Evolutionary conservation across 2,113 vertebrate genomes (phyloP), one percentile per base, ranked within the genome.

Genomic region (Protomyctophum bolini): DNA sequence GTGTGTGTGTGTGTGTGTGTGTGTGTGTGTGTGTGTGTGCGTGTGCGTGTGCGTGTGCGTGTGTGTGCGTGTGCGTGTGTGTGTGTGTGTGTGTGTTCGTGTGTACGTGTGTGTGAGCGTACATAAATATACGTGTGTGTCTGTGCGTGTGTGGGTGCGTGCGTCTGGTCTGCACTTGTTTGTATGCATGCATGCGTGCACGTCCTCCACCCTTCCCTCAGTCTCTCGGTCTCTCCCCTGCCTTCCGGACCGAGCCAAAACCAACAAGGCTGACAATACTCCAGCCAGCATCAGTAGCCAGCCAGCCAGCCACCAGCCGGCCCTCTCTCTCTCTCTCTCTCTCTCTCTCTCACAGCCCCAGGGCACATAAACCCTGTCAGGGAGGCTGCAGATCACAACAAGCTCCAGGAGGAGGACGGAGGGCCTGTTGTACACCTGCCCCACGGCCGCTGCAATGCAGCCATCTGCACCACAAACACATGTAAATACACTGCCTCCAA

Each of bases 61-160:
- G 21, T 21, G 21, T 21, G 21, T 21, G 21, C 21, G 21, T 21
- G 21, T 2, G n/a, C n/a, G 28, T 59, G 8, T 6, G 58, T 68
- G 77, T 85, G 80, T 81, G 76, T 87, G 77, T 70, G 45, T 58
- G 54, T 55, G 54, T 55, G 54, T 55, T 2, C 2, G 54, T 55
- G 54, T 55, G 54, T 55, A 4, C 5, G 58, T 61, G 33, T 61
- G 58, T 73, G 57, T 70, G 54, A 61, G 14, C 49, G 33, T 46
- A n/a, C n/a, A n/a, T n/a, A n/a, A n/a, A n/a, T n/a, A n/a, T n/a
- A n/a, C n/a, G 72, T 59, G 48, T 56, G 62, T 21, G 21, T 21
- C 1, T 21, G 21, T 21, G 21, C 21, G 21, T 21, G 21, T 2
- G n/a, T n/a, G n/a, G n/a, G 21, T 21, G 2, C 21, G 21, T 21